These are phyloP conservation scores for Oncorhynchus clarkii DNA, from an alignment of 2,113 vertebrate genomes.

Conservation along the genomic window DNA sequence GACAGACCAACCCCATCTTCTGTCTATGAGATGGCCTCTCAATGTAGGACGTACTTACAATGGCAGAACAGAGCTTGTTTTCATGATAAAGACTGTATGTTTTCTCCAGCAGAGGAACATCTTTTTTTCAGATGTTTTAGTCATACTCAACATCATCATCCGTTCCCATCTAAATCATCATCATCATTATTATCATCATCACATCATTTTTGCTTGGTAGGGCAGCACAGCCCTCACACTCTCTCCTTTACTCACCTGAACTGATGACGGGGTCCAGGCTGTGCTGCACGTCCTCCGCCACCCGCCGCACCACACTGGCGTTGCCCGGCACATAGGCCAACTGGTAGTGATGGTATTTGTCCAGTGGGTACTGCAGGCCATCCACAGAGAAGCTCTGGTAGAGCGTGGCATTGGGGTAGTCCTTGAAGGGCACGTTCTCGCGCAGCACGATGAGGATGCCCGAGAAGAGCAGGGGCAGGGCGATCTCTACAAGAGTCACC, in stretches of 20 bases:
- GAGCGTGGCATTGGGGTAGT: constrained; percentile 82
- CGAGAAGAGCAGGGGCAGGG: constrained; percentile 88
- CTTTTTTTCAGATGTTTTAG: too few relatives aligned
- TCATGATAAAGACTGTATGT: not conserved
- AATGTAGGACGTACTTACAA: not conserved
- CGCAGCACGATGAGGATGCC: constrained; percentile 89
- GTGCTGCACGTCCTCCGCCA: constrained; percentile 72
- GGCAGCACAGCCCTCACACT: too few relatives aligned
- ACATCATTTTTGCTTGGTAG: too few relatives aligned
- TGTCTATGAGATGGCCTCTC: not conserved
- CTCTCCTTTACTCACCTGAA: constrained; percentile 55
- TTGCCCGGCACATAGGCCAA: constrained; percentile 86
- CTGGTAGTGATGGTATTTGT: constrained; percentile 57
- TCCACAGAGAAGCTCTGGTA: constrained; percentile 70
- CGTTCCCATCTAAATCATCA: not conserved
- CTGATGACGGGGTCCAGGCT: constrained; percentile 51
- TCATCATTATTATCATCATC: not conserved
- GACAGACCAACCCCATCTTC: not conserved
- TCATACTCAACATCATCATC: not conserved
- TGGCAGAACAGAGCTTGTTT: not conserved
- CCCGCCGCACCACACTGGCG: constrained; percentile 75
- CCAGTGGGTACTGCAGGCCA: constrained; percentile 58
- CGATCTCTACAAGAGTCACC: constrained; percentile 88
- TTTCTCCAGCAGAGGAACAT: not conserved
- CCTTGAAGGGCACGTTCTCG: constrained; percentile 82